A percentile compares a stretch with the other conserved stretches of the same genome.
Conservation (phyloP, 2,113 vertebrate genomes). For the Forbesichthys papilliferus region DNA sequence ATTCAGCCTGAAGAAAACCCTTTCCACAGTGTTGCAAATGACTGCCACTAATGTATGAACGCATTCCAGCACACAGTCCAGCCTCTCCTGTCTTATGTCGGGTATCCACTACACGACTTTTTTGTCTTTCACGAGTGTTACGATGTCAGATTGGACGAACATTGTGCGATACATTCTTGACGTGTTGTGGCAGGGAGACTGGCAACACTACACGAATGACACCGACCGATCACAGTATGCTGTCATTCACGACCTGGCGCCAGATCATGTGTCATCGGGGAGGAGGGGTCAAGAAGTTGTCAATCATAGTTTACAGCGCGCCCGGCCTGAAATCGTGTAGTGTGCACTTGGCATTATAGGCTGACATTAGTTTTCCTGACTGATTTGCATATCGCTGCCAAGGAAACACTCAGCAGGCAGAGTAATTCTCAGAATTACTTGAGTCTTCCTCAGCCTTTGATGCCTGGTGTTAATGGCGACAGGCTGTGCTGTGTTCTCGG, state of each 20-base stretch:
- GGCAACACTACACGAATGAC: too few species aligned
- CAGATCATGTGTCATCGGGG: too few species aligned
- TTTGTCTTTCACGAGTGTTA: too few species aligned
- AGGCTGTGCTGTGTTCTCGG: slow-evolving; percentile 49
- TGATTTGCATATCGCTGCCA: slow-evolving; percentile 55
- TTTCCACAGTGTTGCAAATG: slow-evolving; percentile 19
- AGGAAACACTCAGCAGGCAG: slow-evolving; percentile 37
- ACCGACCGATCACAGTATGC: too few species aligned
- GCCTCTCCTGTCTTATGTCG: slow-evolving; percentile 10
- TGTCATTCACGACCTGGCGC: too few species aligned
- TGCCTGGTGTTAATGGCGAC: slow-evolving; percentile 59
- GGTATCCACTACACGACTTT: too few species aligned
- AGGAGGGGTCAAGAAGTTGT: too few species aligned
- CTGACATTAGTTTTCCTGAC: slow-evolving; percentile 47
- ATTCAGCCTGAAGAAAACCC: background rate
- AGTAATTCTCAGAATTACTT: background rate
- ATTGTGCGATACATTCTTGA: too few species aligned
- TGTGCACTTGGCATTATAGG: background rate
- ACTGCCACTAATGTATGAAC: slow-evolving; percentile 42
- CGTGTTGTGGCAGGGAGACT: too few species aligned
- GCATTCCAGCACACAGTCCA: slow-evolving; percentile 57
- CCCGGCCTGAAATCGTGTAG: too few species aligned
- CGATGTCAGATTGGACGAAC: too few species aligned
- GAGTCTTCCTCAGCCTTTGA: slow-evolving; percentile 42
- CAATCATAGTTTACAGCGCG: too few species aligned